Percentiles rank a stretch among this genome's conserved stretches.
These are phyloP conservation scores for Pollenia labialis DNA, from an alignment of 2,888 invertebrate species.

Conservation along the genomic window DNA sequence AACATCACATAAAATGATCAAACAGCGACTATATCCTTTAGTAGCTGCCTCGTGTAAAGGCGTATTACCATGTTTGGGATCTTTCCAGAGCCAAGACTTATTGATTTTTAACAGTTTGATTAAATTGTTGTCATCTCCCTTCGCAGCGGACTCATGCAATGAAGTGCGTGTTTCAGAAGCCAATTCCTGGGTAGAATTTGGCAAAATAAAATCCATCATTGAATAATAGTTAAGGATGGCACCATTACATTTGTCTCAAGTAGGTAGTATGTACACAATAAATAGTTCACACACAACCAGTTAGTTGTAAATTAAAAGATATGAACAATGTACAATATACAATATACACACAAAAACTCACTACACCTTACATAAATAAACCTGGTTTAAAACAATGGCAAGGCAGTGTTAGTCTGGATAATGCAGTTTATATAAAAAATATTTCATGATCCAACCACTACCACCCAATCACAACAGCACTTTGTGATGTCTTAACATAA, in stretches of 20 bases:
- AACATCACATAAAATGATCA: conserved; percentile 86
- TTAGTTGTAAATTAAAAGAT: background rate
- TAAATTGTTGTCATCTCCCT: conserved; percentile 56
- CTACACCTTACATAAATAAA: conserved; percentile 18
- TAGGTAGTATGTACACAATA: conserved; percentile 6
- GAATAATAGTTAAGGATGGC: background rate
- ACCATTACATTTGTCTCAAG: conserved; percentile 21
- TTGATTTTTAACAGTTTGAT: conserved; percentile 54
- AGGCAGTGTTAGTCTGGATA: background rate
- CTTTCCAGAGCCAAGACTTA: conserved; percentile 75
- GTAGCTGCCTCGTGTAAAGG: conserved; percentile 97
- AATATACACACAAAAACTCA: background rate
- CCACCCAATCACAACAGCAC: too few relatives aligned
- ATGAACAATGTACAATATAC: background rate
- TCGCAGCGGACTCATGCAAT: conserved; percentile 56
- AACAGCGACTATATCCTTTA: conserved; percentile 95
- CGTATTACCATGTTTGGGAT: conserved; percentile 92
- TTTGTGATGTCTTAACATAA: too few relatives aligned
- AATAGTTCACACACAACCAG: conserved; percentile 4
- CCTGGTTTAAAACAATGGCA: conserved; percentile 33
- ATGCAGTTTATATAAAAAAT: background rate
- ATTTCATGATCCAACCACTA: too few relatives aligned
- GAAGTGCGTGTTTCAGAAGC: conserved; percentile 35
- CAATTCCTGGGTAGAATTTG: conserved; percentile 58
- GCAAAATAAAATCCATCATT: conserved; percentile 56